These are phyloP conservation scores for Capreolus pygargus DNA, from an alignment of 2,113 vertebrate species.

Conservation along the genomic window DNA sequence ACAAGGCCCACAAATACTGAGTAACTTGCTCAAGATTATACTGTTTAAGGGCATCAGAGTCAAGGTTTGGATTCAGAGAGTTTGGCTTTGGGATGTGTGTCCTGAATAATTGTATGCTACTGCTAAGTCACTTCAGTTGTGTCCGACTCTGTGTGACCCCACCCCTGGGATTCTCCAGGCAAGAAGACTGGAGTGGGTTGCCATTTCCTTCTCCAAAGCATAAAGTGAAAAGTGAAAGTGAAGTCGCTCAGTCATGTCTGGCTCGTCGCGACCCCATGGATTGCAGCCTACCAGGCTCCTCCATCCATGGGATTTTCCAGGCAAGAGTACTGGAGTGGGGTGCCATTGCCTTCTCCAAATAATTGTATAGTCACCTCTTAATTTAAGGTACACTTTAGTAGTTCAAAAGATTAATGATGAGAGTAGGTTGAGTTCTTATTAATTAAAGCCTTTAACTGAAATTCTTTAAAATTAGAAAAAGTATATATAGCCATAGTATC, in stretches of 20 bases:
- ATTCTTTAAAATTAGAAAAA: neutral
- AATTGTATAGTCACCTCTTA: neutral
- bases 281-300: too few species aligned
- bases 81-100: neutral
- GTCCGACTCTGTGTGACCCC: too few species aligned
- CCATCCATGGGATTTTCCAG: too few species aligned
- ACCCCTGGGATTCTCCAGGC: too few species aligned
- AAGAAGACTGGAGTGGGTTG: too few species aligned
- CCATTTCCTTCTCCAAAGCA: too few species aligned
- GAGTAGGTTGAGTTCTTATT: neutral
- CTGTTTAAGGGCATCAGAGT: neutral
- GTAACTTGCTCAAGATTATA: neutral
- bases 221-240: too few species aligned
- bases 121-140: too few species aligned
- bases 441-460: neutral
- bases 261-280: too few species aligned
- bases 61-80: neutral
- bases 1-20: neutral
- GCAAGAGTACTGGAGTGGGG: too few species aligned
- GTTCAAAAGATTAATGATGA: neutral
- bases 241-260: too few species aligned
- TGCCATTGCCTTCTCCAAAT: neutral
- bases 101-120: neutral
- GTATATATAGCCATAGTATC: neutral
- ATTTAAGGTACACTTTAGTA: neutral